phyloP scores from a whole-genome alignment of 2,113 vertebrate genomes.

The Orthonyx spaldingii region DNA sequence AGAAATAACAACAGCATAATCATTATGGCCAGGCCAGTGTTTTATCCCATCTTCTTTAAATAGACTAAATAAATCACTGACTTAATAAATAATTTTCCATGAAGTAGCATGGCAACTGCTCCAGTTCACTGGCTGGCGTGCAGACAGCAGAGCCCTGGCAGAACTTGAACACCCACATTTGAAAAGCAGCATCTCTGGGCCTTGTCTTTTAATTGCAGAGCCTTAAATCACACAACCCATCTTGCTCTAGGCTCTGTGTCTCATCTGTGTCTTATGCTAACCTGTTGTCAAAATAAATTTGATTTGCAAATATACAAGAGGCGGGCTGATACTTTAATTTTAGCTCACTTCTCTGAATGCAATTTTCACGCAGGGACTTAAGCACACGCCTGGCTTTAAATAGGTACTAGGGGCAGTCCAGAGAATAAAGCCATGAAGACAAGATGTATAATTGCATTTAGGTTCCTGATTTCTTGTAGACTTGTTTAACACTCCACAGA shows the following conservation, averaged over 20 bases:
- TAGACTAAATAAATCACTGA: not conserved
- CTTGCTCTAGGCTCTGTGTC: not conserved
- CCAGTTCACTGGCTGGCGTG: not conserved
- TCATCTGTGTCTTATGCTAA: not conserved
- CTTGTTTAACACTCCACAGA: not conserved
- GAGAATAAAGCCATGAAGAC: not conserved
- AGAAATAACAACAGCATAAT: not conserved
- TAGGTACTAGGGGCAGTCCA: not conserved
- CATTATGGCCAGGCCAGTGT: not conserved
- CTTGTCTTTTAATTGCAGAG: not conserved
- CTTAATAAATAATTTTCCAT: not conserved
- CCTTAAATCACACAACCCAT: not conserved
- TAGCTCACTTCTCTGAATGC: not conserved
- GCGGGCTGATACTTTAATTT: not conserved
- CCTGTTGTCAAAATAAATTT: constrained; percentile 20
- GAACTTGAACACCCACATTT: not conserved
- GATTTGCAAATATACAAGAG: not conserved
- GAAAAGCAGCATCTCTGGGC: not conserved
- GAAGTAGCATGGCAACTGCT: not conserved
- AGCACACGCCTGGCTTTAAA: not conserved
- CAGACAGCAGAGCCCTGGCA: not conserved
- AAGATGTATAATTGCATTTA: not conserved
- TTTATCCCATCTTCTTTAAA: not conserved
- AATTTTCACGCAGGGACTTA: not conserved
- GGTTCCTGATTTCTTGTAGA: not conserved